These are phyloP conservation scores for Cirrhinus molitorella DNA, from an alignment of 2,797 vertebrate species.

Conservation along the genomic window DNA sequence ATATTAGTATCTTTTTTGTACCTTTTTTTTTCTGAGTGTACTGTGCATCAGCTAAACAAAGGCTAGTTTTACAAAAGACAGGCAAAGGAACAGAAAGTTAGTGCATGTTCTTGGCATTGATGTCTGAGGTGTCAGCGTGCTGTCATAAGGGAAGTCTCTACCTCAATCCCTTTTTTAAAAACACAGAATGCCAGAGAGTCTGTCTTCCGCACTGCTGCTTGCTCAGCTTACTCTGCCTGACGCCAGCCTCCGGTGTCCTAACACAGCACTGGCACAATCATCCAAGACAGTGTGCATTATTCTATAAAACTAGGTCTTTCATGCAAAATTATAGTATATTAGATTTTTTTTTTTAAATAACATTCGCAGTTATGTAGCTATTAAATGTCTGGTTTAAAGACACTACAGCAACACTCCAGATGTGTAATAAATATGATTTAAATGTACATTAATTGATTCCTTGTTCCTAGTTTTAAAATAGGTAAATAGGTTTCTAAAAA, in stretches of 20 bases:
- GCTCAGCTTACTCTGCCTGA: conserved; percentile 40
- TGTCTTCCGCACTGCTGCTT: conserved; percentile 63
- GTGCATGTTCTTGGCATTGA: conserved; percentile 39
- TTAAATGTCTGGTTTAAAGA: too few species aligned
- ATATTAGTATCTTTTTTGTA: background rate
- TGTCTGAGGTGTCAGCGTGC: conserved; percentile 42
- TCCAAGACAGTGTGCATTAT: background rate
- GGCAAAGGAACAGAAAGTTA: background rate
- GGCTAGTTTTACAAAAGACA: background rate
- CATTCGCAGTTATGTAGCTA: background rate
- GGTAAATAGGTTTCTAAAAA: too few species aligned
- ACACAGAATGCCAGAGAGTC: conserved; percentile 64
- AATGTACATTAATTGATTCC: too few species aligned
- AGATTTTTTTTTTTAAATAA: background rate
- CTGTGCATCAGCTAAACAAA: conserved; percentile 17
- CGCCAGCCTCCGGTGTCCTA: conserved; percentile 17
- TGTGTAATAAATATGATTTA: too few species aligned
- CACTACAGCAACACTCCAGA: too few species aligned
- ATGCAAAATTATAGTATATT: background rate
- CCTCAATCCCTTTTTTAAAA: conserved; percentile 54
- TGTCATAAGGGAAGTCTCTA: conserved; percentile 42
- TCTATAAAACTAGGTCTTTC: background rate
- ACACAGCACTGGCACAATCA: background rate
- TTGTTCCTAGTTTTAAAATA: too few species aligned
- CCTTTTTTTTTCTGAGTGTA: background rate